Percentiles rank a stretch among this genome's conserved stretches.
These are phyloP conservation scores for Pristionchus entomophagus DNA, from an alignment of 2,888 invertebrate species.

Conservation along the genomic window DNA sequence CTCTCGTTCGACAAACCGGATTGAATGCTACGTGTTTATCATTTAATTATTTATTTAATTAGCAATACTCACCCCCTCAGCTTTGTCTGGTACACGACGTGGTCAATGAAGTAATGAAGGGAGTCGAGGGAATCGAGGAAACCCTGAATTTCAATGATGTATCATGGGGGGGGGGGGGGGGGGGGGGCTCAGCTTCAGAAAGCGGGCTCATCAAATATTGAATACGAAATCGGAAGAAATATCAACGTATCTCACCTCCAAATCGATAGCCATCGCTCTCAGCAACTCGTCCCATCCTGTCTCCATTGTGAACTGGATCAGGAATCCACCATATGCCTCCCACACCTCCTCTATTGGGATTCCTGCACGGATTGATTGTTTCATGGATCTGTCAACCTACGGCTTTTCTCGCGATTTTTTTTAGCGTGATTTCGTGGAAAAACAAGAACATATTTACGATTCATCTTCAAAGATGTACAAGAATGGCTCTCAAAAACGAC, in stretches of 20 bases:
- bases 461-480: no score
- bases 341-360: constrained; percentile 75
- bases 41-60: no score
- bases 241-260: constrained; percentile 59
- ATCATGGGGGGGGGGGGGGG: no score
- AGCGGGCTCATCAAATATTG: background rate
- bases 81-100: constrained; percentile 74
- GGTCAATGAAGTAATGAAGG: constrained; percentile 81
- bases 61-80: constrained; percentile 61
- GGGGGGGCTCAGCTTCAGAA: no score
- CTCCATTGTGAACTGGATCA: constrained; percentile 75
- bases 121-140: constrained; percentile 96
- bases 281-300: constrained; percentile 75
- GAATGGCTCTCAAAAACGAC: no score
- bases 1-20: no score
- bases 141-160: no score
- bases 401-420: no score
- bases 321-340: constrained; percentile 75
- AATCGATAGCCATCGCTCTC: constrained; percentile 72
- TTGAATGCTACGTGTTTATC: no score
- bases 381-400: background rate
- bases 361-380: constrained; percentile 49
- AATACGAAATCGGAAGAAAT: background rate
- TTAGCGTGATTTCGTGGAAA: no score
- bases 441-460: no score